phyloP scores from a whole-genome alignment of 2,113 vertebrate genomes.

The Oncorhynchus mykiss region DNA sequence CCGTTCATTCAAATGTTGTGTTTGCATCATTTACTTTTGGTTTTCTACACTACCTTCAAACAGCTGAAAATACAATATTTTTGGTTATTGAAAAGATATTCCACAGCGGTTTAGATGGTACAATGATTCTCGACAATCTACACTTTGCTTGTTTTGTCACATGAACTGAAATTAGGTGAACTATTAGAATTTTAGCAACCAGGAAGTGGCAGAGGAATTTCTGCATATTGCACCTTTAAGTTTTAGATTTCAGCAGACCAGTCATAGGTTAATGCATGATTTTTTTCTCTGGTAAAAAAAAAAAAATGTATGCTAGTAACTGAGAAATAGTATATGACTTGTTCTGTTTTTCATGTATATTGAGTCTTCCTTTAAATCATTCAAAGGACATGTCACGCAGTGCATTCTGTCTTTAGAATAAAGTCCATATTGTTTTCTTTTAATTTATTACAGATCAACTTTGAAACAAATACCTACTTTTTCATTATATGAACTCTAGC shows the following conservation, averaged over 20 bases:
- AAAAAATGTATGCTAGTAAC: conserved; percentile 36
- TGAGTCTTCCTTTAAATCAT: not conserved
- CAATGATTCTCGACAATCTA: too few species aligned
- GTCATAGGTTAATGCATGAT: conserved; percentile 49
- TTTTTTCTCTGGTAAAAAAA: conserved; percentile 47
- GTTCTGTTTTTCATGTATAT: not conserved
- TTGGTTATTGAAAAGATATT: too few species aligned
- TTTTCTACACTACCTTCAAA: too few species aligned
- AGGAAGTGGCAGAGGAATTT: too few species aligned
- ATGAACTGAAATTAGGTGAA: too few species aligned
- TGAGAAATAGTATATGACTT: conserved; percentile 9
- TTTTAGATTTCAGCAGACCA: conserved; percentile 52
- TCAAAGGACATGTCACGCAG: not conserved
- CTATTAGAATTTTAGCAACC: too few species aligned
- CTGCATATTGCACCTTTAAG: too few species aligned
- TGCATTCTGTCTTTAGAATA: not conserved
- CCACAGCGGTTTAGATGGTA: too few species aligned
- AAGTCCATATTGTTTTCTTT: not conserved
- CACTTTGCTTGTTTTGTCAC: too few species aligned
- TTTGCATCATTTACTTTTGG: too few species aligned
- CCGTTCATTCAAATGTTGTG: too few species aligned
- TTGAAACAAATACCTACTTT: conserved; percentile 42
- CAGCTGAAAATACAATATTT: too few species aligned
- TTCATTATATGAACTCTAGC: conserved; percentile 19
- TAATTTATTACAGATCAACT: not conserved